Base-by-base conservation (phyloP, 1,140 invertebrate species). In the Heliconius nattereri region DNA sequence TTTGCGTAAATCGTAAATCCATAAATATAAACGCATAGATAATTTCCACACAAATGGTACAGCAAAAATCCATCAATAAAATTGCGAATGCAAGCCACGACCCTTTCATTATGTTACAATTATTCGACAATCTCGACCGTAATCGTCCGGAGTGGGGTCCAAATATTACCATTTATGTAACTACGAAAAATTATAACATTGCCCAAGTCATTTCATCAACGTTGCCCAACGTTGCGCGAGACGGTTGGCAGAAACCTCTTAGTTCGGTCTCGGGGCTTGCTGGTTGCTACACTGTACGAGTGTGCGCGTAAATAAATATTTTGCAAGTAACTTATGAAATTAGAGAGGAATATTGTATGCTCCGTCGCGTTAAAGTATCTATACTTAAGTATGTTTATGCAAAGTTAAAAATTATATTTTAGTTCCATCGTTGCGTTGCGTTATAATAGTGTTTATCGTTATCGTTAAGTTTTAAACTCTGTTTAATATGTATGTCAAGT, bases 161-260 rank as follows among this genome's bases (percentile, higher is more conserved):
- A 75, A 84, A 82, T 82, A 78, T 83, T 40, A 29, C 54, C 20
- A 49, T 52, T 86, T 85, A 83, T 84, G 79, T 85, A 86, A 86
- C 79, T n/a, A 81, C 78, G 80, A 86, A 85, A 84, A 86, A 84
- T 86, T 84, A 85, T 83, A 83, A 78, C 52, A 81, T 85, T 86
- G 81, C 85, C 70, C 75, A 85, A 86, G 78, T 5, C 40, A 13
- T 45, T 45, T 45, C 80, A 78, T 76, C 73, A 72, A 72, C 20
- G 82, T 83, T 85, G 78, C 84, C 66, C 76, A 86, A 86, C 78
- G 60, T 73, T 71, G 74, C 60, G 73, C 37, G 72, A 72, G 66
- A 73, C 73, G 73, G 71, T 71, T 70, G 37, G 54, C 75, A 66
- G 77, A 76, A 78, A 81, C 73, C 70, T 76, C 75, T 75, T 71